phyloP scores from a whole-genome alignment of 2,113 vertebrate genomes.

The Sinocyclocheilus anophthalmus region DNA sequence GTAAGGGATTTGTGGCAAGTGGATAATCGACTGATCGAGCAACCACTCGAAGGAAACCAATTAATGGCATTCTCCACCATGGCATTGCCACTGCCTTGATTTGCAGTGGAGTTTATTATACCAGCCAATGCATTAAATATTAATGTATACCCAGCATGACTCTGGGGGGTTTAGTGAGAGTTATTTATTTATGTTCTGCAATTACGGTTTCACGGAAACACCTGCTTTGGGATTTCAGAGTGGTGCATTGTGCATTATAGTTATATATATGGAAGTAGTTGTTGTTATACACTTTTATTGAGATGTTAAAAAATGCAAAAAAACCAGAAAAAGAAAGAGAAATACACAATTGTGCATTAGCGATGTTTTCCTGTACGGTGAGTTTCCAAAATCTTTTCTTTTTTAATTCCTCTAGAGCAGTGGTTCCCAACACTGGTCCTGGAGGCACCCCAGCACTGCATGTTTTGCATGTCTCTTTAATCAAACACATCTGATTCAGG shows the following conservation, averaged over 20 bases:
- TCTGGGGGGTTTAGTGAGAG: neutral
- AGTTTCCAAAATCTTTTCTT: no score
- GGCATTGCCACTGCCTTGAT: conserved; percentile 11
- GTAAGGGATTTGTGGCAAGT: conserved; percentile 43
- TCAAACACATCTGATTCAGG: no score
- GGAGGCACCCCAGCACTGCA: no score
- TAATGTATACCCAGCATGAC: neutral
- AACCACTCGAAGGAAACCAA: conserved; percentile 43
- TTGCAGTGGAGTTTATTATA: conserved; percentile 36
- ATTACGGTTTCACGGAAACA: neutral
- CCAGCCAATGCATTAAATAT: conserved; percentile 21
- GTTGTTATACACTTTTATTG: neutral
- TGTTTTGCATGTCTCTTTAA: no score
- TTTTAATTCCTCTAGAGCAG: no score
- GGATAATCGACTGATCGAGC: conserved; percentile 48
- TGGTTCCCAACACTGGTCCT: no score
- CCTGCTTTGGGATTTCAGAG: neutral
- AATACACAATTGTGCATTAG: no score
- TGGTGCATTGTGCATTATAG: neutral
- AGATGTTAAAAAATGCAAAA: neutral
- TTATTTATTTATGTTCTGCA: neutral
- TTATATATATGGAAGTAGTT: neutral
- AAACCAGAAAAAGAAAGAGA: no score
- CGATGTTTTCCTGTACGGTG: neutral
- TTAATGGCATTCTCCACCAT: conserved; percentile 41